These are phyloP conservation scores for Clitarchus hookeri DNA, from an alignment of 2,888 invertebrate genomes.

Conservation along the genomic window DNA sequence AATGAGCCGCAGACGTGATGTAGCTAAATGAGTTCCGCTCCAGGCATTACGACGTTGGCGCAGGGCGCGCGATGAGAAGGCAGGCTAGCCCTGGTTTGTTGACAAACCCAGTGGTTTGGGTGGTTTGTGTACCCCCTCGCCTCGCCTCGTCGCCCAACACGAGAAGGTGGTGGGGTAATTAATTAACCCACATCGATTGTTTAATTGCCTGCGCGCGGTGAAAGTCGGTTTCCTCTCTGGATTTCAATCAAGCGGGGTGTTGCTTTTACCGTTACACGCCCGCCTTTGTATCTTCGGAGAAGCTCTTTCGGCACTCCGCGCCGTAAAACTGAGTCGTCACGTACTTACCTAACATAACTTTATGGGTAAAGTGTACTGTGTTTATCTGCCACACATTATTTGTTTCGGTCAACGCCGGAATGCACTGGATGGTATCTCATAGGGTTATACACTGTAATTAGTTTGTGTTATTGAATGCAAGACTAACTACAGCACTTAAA, in stretches of 20 bases:
- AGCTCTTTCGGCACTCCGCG: background rate
- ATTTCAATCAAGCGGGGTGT: background rate
- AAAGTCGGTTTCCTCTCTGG: background rate
- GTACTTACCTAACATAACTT: too few relatives aligned
- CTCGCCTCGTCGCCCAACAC: background rate
- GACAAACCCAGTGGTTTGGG: background rate
- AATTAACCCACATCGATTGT: slow-evolving; percentile 7
- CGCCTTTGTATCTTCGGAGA: background rate
- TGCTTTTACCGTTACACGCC: background rate
- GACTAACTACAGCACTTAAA: too few relatives aligned
- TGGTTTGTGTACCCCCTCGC: background rate
- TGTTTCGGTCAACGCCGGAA: too few relatives aligned
- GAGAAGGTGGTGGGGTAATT: background rate
- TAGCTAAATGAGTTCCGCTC: too few relatives aligned
- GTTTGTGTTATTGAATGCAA: too few relatives aligned
- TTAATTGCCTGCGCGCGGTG: background rate
- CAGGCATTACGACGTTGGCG: too few relatives aligned
- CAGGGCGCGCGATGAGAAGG: background rate
- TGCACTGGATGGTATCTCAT: too few relatives aligned
- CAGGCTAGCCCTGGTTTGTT: background rate
- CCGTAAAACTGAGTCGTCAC: too few relatives aligned
- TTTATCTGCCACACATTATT: too few relatives aligned
- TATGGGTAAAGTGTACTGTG: too few relatives aligned
- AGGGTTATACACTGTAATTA: too few relatives aligned
- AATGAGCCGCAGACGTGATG: too few relatives aligned